phyloP scores from a whole-genome alignment of 2,888 invertebrate genomes.

The Noctua fimbriata region DNA sequence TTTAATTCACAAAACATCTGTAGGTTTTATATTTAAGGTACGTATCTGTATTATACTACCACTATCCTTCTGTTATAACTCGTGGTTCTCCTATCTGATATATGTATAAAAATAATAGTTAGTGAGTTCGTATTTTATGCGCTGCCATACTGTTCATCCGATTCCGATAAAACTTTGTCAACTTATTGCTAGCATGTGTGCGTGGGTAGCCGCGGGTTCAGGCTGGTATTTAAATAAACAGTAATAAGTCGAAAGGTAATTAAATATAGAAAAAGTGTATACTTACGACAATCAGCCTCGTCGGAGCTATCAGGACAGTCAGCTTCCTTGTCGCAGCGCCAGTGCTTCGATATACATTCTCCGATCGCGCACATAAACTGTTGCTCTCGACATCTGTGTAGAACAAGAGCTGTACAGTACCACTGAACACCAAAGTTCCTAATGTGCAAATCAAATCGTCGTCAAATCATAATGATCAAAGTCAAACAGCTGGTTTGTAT shows the following conservation, averaged over 20 bases:
- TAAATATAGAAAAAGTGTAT: background rate
- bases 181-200: background rate
- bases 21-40: background rate
- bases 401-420: slow-evolving; percentile 20
- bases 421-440: background rate
- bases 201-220: background rate
- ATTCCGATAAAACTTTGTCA: background rate
- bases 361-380: slow-evolving; percentile 94
- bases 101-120: background rate
- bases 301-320: slow-evolving; percentile 95
- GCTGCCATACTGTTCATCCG: background rate
- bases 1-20: background rate
- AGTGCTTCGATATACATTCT: slow-evolving; percentile 93
- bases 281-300: slow-evolving; percentile 93
- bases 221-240: background rate
- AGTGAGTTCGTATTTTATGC: background rate
- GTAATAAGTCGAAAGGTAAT: background rate
- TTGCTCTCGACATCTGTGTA: slow-evolving; percentile 91
- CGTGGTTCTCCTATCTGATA: background rate
- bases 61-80: background rate
- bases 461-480: background rate
- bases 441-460: background rate
- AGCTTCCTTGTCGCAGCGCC: slow-evolving; percentile 94
- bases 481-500: background rate
- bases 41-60: background rate